A percentile compares a stretch with the other conserved stretches of the same genome.
Evolutionary conservation across 1,140 invertebrate genomes (phyloP).

Genomic region (Drosophila burlai): DNA sequence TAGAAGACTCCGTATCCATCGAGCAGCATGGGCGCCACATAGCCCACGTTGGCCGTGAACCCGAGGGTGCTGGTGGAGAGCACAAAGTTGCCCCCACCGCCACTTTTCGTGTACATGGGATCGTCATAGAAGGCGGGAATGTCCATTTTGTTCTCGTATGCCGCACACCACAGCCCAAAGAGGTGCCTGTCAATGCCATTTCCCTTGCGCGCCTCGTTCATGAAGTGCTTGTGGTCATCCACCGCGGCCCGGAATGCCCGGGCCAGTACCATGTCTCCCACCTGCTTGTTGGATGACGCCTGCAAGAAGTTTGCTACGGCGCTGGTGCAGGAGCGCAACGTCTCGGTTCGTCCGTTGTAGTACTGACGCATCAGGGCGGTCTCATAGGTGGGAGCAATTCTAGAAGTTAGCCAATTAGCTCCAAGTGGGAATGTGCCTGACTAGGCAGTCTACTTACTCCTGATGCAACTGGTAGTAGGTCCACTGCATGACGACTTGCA

Average conservation of each 20-base stretch:
- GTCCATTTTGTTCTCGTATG: conserved; percentile 86
- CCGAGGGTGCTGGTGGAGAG: conserved; percentile 88
- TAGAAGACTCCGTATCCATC: conserved; percentile 89
- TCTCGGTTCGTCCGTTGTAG: conserved; percentile 86
- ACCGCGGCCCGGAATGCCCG: conserved; percentile 82
- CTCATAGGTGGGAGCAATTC: conserved; percentile 86
- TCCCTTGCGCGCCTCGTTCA: conserved; percentile 86
- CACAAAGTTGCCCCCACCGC: conserved; percentile 88
- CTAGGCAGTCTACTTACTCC: conserved; percentile 63
- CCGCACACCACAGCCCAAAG: conserved; percentile 90
- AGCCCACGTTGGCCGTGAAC: conserved; percentile 87
- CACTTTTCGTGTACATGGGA: conserved; percentile 87
- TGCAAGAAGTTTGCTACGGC: conserved; percentile 84
- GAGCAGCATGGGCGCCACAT: conserved; percentile 87
- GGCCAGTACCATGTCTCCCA: conserved; percentile 52
- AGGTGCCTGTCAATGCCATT: conserved; percentile 90
- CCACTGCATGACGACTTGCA: conserved; percentile 89
- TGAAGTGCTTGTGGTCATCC: conserved; percentile 80
- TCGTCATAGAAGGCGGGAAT: conserved; percentile 87
- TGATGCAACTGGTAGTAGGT: conserved; percentile 87
- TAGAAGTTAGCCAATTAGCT: conserved; percentile 22
- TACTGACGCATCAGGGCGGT: conserved; percentile 86
- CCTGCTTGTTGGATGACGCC: conserved; percentile 76
- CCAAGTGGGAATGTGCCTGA: rapidly evolving
- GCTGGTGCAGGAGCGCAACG: conserved; percentile 85